Conservation (phyloP, 2,888 invertebrate species). For the Bedellia somnulentella region DNA sequence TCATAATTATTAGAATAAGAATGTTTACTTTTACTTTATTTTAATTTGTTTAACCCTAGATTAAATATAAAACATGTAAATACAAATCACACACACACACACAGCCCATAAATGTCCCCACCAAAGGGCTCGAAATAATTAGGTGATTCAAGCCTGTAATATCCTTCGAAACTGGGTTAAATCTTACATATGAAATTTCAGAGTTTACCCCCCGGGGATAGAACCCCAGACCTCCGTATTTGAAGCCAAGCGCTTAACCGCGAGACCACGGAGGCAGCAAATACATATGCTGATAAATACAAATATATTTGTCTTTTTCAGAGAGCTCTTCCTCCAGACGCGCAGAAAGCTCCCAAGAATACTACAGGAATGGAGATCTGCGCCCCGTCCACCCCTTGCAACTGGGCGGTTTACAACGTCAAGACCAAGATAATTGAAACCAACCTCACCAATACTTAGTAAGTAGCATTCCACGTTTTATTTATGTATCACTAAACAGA, state of each 20-base stretch:
- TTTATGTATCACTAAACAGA: neutral
- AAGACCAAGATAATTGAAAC: constrained; percentile 8
- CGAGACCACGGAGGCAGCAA: neutral
- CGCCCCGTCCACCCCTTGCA: constrained; percentile 23
- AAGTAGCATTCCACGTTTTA: constrained; percentile 21
- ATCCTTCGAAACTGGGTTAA: too few species aligned
- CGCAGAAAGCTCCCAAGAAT: too few species aligned
- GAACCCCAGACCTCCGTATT: too few species aligned
- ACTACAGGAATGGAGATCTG: constrained; percentile 15
- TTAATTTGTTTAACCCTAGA: constrained; percentile 6
- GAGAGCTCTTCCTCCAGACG: neutral
- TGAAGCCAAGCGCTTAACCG: too few species aligned
- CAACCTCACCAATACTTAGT: constrained; percentile 23
- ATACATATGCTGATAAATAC: constrained; percentile 8
- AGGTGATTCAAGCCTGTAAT: too few species aligned
- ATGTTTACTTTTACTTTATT: constrained; percentile 2
- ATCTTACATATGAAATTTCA: too few species aligned
- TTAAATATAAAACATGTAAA: neutral
- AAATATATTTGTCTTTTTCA: constrained; percentile 16
- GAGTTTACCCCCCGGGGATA: too few species aligned
- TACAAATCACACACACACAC: too few species aligned
- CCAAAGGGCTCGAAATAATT: too few species aligned
- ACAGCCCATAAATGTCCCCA: too few species aligned
- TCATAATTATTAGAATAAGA: neutral
- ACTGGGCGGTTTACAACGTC: constrained; percentile 21